Evolutionary conservation across 2,888 invertebrate genomes (phyloP).

Genomic region (Pachycephus smyrnensis): DNA sequence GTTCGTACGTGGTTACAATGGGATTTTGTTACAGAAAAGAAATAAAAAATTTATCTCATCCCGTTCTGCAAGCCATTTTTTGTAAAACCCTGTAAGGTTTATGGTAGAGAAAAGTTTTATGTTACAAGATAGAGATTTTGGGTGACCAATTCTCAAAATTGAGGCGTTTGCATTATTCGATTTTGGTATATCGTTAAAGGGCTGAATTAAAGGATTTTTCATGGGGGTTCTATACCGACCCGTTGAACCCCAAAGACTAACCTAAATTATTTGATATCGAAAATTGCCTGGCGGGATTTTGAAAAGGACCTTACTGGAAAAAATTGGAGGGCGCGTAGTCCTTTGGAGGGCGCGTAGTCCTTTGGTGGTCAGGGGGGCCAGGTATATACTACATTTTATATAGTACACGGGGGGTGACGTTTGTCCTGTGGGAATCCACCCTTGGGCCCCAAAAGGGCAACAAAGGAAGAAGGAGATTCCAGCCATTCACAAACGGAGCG

Average conservation of each 20-base stretch:
- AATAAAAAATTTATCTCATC: not conserved
- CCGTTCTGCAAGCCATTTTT: not conserved
- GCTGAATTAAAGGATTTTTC: not conserved
- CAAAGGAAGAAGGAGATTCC: conserved; percentile 44
- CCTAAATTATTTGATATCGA: not conserved
- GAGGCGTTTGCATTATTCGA: not conserved
- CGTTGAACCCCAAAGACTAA: not conserved
- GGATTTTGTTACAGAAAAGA: not conserved
- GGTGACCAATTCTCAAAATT: not conserved
- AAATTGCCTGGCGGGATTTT: not conserved
- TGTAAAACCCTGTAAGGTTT: not conserved
- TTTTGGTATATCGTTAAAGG: not conserved
- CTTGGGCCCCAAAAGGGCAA: conserved; percentile 45
- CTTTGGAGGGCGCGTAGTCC: too few relatives aligned
- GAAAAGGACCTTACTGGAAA: not conserved
- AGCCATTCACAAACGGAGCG: conserved; percentile 42
- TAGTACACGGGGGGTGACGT: conserved; percentile 45
- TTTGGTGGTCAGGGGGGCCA: conserved; percentile 16
- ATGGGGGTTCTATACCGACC: not conserved
- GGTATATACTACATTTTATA: conserved; percentile 39
- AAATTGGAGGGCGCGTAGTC: not conserved
- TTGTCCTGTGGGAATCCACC: conserved; percentile 49
- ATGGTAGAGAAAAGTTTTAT: not conserved
- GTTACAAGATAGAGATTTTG: not conserved
- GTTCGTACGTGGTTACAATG: not conserved